Evolutionary conservation across 1,140 invertebrate genomes (phyloP), one percentile per base, ranked within the genome.

Genomic region (Alviniconcha marisindica): DNA sequence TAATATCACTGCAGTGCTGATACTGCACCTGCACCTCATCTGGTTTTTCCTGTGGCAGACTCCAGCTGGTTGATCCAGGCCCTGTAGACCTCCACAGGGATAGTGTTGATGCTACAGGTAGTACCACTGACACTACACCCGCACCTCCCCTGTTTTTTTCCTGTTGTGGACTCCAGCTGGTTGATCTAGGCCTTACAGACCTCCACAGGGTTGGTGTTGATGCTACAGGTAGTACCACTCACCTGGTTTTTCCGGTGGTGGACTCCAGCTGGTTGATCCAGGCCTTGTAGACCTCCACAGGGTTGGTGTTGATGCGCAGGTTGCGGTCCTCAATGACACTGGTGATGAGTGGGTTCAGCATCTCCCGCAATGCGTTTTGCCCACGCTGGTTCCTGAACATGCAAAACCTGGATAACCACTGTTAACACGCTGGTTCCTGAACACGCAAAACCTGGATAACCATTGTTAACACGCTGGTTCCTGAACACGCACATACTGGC

Each of bases 151-250:
- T n/a, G n/a, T n/a, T n/a, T 94, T 93, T 96, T 93, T 63, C 96
- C 96, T 48, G 95, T 96, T 87, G 95, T 94, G 91, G 95, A 96
- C 93, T 97, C 96, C 76, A 95, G 93, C 89, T 96, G 95, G 94
- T 96, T 97, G 83, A 96, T 94, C 96, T 96, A 97, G 54, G 94
- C 94, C 90, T 96, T 96, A 89, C 97, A 97, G 85, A 97, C 96
- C 88, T 96, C 96, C 0, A 96, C 94, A 18, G 96, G 96, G 89
- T 96, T 96, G 1, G 96, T 96, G 91, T 96, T 96, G 86, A 97
- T 96, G 81, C 94, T 95, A 28, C 96, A 92, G 79, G 94, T 94
- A n/a, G n/a, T n/a, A n/a, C n/a, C n/a, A n/a, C 82, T 83, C 80
- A 96, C 95, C 95, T 95, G 81, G 95, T 94, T 93, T 96, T 93